Conservation (phyloP, 1,140 invertebrate genomes). For the Pachyrhynchus sulphureomaculatus region DNA sequence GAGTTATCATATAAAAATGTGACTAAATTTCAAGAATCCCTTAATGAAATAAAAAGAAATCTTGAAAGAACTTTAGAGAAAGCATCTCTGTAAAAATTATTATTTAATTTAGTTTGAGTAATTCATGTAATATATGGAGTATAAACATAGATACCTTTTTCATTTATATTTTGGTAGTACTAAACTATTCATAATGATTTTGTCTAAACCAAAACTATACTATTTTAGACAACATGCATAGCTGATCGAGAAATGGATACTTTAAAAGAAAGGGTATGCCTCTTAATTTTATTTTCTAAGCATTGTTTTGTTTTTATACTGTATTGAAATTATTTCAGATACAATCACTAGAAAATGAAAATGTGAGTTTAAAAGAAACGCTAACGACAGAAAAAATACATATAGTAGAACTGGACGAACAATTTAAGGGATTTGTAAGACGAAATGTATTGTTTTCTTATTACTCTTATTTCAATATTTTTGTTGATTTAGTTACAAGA, state of each 20-base stretch:
- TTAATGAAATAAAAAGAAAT: slow-evolving; percentile 5
- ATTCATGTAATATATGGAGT: too few relatives aligned
- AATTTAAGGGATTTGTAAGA: slow-evolving; percentile 37
- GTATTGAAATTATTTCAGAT: slow-evolving; percentile 11
- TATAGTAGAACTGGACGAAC: slow-evolving; percentile 36
- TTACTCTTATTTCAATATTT: slow-evolving; percentile 7
- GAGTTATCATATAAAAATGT: background rate
- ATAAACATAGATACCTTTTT: too few relatives aligned
- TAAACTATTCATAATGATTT: too few relatives aligned
- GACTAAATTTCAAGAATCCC: slow-evolving; percentile 7
- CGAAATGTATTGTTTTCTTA: background rate
- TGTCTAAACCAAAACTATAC: too few relatives aligned
- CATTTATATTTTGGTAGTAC: too few relatives aligned
- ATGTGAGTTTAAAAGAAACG: slow-evolving; percentile 14
- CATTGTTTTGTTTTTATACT: background rate
- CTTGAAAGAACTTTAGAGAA: background rate
- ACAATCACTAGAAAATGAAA: slow-evolving; percentile 13
- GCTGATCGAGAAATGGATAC: background rate
- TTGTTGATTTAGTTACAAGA: slow-evolving; percentile 25
- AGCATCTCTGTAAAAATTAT: too few relatives aligned
- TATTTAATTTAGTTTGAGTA: too few relatives aligned
- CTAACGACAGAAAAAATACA: slow-evolving; percentile 28
- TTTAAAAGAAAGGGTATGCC: slow-evolving; percentile 1
- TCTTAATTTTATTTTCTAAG: too few relatives aligned
- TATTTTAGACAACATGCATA: slow-evolving; percentile 4